phyloP scores from a whole-genome alignment of 2,113 vertebrate genomes.

The Syngnathus floridae region DNA sequence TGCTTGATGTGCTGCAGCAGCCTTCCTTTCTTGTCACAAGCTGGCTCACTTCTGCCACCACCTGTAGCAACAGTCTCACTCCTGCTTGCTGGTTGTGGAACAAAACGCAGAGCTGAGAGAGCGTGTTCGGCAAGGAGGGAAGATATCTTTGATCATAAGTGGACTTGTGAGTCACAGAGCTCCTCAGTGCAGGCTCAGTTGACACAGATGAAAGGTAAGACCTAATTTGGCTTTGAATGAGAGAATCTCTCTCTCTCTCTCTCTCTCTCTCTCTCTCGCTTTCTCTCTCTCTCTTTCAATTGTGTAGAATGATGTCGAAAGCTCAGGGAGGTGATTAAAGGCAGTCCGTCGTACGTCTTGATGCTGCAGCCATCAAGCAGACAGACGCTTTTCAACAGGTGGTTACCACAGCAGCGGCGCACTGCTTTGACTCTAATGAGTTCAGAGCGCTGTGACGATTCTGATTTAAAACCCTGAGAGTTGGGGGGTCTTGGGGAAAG shows the following conservation, averaged over 20 bases:
- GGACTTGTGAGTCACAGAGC: conserved; percentile 48
- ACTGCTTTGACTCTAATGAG: conserved; percentile 43
- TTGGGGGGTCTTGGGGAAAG: conserved; percentile 20
- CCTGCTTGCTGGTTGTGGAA: conserved; percentile 28
- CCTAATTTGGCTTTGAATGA: conserved; percentile 6
- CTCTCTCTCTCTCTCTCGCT: too few species aligned
- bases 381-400: conserved; percentile 55
- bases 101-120: conserved; percentile 15
- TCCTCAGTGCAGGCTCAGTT: conserved; percentile 30
- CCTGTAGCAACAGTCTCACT: conserved; percentile 58
- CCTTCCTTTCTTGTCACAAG: conserved; percentile 26
- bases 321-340: conserved; percentile 23
- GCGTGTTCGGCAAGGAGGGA: conserved; percentile 25
- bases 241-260: conserved; percentile 5
- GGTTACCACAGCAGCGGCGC: conserved; percentile 31
- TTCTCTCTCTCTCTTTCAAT: conserved; percentile 3
- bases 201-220: conserved; percentile 74
- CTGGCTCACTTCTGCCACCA: conserved; percentile 58
- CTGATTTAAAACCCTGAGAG: conserved; percentile 34
- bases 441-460: conserved; percentile 20
- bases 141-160: conserved; percentile 48
- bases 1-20: conserved; percentile 41
- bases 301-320: conserved; percentile 14
- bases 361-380: conserved; percentile 1
- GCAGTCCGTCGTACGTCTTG: conserved; percentile 5